Evolutionary conservation across 2,888 invertebrate species (phyloP), one percentile per base, ranked within the genome.

Genomic region (Rhimphoctona megacephalus): DNA sequence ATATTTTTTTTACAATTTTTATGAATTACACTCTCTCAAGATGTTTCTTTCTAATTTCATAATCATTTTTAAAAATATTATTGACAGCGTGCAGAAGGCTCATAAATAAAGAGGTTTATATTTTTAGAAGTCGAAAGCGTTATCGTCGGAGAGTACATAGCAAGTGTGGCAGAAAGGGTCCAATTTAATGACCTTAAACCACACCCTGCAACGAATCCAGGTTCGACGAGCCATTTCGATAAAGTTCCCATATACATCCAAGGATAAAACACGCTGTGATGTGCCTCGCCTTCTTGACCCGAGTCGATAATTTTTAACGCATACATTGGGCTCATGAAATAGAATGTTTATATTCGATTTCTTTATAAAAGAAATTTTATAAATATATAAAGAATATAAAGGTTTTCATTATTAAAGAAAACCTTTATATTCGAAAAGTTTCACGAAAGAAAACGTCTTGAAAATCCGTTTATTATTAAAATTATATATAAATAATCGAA

Each of bases 101-200:
- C n/a, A 46, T n/a, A 17, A 76, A 25, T 46, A 77, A 66, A 77
- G 30, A 76, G 70, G 52, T 67, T 19, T 64, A 64, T 77, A 77
- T 81, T 85, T 81, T 85, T 76, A 52, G 78, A 74, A 74, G 19
- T 14, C 36, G n/a, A 33, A 30, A 67, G 72, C 74, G 54, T 83
- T 83, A 86, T 86, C 70, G 57, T 30, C 52, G 52, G 52, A 36
- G 69, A 36, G n/a, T 39, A 22, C 6, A 7, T 36, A 77, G 72
- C 17, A 6, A 33, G n/a, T 11, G 52, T 22, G 22, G 11, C 36
- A 39, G 39, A 36, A 39, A 17, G 19, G 57, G 61, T 64, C 70
- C 74, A 74, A 85, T 87, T 64, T 74, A 80, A 36, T 57, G 73
- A 79, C 30, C 81, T 85, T 52, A 80, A 66, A 87, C 87, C 85